Evolutionary conservation across 2,113 vertebrate genomes (phyloP), one percentile per base, ranked within the genome.

Genomic region (Anoplopoma fimbria): DNA sequence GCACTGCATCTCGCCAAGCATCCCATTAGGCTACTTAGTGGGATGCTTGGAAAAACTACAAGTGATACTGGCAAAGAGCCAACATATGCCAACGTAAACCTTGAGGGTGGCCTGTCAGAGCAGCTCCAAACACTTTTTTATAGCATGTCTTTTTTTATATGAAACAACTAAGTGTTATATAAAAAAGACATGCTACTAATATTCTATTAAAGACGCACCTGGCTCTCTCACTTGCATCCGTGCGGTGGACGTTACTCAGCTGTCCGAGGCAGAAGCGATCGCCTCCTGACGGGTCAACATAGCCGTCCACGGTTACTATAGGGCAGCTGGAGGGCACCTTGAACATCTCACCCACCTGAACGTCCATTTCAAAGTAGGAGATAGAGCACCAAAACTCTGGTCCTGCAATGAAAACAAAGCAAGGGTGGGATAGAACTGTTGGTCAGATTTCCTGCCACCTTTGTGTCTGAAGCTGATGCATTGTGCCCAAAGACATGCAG

Each of bases 301-400:
- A 95, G 4, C 96, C 95, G 0, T 96, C 95, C 57, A 95, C 95
- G 0, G 94, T 93, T 73, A 96, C 95, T 33, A 94, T 63, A 0
- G 95, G 94, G 74, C 93, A 96, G 92, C 93, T 94, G 83, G 95
- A 87, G 2, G 93, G 93, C n/a, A 96, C 94, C 84, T 96, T 94
- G 77, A 95, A 94, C 92, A 95, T 96, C 90, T 96, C 96, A 2
- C 96, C 96, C 45, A 96, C 96, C 87, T 96, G 96, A 57, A 96
- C 94, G 1, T 96, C 96, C 94, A 95, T 95, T 89, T 96, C 95
- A 49, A 95, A 96, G 81, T 95, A 96, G 13, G 95, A 94, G 49
- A 96, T 93, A 2, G 96, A 96, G 72, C 94, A 96, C 93, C 95
- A 96, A 25, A 95, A 95, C 82, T 95, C 95, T 0, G 95, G 95